Percentiles rank a stretch among this genome's conserved stretches.
These are phyloP conservation scores for Ceratosolen solmsi DNA, from an alignment of 1,140 invertebrate genomes.

Conservation along the genomic window DNA sequence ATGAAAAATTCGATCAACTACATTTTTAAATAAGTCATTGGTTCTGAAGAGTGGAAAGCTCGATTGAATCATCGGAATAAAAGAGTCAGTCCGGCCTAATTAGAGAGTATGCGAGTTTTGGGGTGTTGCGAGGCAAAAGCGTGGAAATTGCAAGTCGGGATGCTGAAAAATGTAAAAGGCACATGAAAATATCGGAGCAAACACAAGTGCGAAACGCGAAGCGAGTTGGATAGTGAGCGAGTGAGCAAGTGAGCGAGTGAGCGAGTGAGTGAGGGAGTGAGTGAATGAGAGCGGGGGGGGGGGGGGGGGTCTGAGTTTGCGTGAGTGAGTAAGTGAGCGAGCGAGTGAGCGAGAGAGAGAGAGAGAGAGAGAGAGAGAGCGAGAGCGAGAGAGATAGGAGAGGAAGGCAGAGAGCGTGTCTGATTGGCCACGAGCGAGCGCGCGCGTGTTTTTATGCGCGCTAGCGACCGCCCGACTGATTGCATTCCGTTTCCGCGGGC, in stretches of 20 bases:
- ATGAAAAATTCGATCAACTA: conserved; percentile 25
- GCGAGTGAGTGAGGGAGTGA: background rate
- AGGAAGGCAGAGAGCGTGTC: conserved; percentile 36
- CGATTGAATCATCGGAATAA: background rate
- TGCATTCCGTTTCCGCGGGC: conserved; percentile 57
- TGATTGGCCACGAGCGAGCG: conserved; percentile 55
- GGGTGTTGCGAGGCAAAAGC: background rate
- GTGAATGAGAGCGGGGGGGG: background rate
- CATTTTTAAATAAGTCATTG: background rate
- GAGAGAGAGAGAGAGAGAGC: background rate
- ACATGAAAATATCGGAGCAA: conserved; percentile 18
- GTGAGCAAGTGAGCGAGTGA: background rate
- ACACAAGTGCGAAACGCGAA: background rate
- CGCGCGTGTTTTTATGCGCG: conserved; percentile 41
- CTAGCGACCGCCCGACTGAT: conserved; percentile 52
- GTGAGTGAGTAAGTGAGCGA: too few species aligned
- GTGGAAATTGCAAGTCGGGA: conserved; percentile 21
- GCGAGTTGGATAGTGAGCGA: too few species aligned
- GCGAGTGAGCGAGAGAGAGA: background rate
- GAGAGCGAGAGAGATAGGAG: background rate
- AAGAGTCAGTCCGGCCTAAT: conserved; percentile 28
- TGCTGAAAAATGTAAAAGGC: conserved; percentile 29
- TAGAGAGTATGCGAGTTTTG: conserved; percentile 8
- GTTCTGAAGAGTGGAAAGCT: background rate
- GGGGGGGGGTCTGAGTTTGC: too few species aligned